A percentile compares a stretch with the other conserved stretches of the same genome.
Conservation (phyloP, 2,888 invertebrate species). For the Lingula anatina region DNA sequence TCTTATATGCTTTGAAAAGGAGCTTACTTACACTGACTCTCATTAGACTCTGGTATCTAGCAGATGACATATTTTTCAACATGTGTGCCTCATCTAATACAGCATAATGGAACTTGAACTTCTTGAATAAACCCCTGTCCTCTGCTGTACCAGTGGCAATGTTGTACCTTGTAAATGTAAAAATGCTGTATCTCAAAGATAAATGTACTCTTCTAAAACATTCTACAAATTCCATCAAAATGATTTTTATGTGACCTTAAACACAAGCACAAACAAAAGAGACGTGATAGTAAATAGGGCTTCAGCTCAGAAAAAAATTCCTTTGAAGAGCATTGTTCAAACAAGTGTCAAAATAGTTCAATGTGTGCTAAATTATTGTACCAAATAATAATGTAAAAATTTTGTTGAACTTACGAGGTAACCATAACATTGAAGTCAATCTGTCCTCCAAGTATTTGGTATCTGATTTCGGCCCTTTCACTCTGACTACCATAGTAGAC, state of each 20-base stretch:
- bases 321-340: not conserved
- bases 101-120: slow-evolving; percentile 78
- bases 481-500: slow-evolving; percentile 86
- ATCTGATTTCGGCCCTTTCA: slow-evolving; percentile 72
- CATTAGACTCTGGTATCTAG: slow-evolving; percentile 81
- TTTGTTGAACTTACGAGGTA: slow-evolving; percentile 81
- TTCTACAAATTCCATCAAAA: too few species aligned
- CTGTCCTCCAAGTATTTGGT: slow-evolving; percentile 68
- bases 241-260: too few species aligned
- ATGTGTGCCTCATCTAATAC: slow-evolving; percentile 97
- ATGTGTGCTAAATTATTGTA: not conserved
- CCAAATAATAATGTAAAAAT: too few species aligned
- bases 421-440: slow-evolving; percentile 75
- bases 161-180: slow-evolving; percentile 57
- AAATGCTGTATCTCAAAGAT: not conserved
- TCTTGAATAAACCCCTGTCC: slow-evolving; percentile 83
- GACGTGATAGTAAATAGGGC: not conserved
- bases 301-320: not conserved
- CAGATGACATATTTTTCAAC: slow-evolving; percentile 95
- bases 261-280: not conserved
- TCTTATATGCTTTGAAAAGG: too few species aligned
- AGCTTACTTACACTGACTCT: slow-evolving; percentile 68
- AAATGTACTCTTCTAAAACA: not conserved
- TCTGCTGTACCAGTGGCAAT: slow-evolving; percentile 83
- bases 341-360: not conserved